Conservation (phyloP, 1,140 invertebrate species). For the Magallana gigas region DNA sequence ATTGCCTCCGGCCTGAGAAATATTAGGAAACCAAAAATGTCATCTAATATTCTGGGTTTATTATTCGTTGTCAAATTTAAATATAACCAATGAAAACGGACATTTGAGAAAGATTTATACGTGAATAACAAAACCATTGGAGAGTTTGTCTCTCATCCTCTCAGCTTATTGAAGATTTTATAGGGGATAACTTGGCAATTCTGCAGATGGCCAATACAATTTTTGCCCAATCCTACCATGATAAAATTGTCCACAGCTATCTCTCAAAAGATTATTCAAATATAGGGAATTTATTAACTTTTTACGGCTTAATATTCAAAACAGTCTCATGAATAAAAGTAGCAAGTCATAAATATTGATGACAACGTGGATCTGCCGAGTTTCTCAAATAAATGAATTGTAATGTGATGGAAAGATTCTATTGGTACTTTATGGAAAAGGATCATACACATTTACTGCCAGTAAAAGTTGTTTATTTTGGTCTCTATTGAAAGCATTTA, state of each 20-base stretch:
- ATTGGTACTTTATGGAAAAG: too few species aligned
- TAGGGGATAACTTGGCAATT: slow-evolving; percentile 29
- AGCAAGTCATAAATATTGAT: slow-evolving; percentile 25
- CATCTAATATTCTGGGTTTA: slow-evolving; percentile 21
- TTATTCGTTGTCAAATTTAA: slow-evolving; percentile 28
- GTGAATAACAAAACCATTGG: neutral
- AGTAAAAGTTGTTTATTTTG: too few species aligned
- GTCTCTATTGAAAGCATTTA: too few species aligned
- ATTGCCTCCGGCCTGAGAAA: neutral
- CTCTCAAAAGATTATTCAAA: slow-evolving; percentile 30
- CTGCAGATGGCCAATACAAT: slow-evolving; percentile 26
- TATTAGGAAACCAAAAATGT: neutral
- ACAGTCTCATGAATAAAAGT: slow-evolving; percentile 24
- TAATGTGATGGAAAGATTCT: too few species aligned
- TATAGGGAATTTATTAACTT: slow-evolving; percentile 15
- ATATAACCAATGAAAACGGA: slow-evolving; percentile 27
- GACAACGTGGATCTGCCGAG: neutral
- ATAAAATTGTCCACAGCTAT: slow-evolving; percentile 24
- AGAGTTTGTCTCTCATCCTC: slow-evolving; percentile 17
- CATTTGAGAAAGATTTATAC: neutral
- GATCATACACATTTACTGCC: too few species aligned
- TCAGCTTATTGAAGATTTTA: neutral
- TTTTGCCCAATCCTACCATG: slow-evolving; percentile 4
- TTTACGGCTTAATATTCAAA: slow-evolving; percentile 31
- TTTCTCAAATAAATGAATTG: too few species aligned